Evolutionary conservation across 1,140 invertebrate genomes (phyloP), one percentile per base, ranked within the genome.

Genomic region (Drosophila pandora): DNA sequence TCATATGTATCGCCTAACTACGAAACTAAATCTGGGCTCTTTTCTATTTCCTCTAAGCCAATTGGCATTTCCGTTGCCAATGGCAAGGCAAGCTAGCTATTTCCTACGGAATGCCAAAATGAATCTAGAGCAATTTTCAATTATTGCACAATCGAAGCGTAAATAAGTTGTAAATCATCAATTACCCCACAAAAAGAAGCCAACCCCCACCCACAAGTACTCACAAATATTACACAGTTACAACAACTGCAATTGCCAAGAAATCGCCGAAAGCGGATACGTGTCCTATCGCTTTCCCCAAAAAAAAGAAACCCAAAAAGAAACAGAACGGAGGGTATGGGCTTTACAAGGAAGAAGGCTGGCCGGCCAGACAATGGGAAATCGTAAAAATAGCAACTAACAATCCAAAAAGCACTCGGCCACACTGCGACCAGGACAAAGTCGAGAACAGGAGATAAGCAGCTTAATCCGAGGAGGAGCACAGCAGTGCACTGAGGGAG

Each of bases 141-240:
- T 87, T 87, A 87, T 87, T 88, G 83, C 82, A 88, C 82, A 87
- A 87, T 82, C 73, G 83, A 79, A 87, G 82, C 82, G 82, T 87
- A 87, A 87, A 88, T 87, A 87, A 87, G 82, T 87, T 87, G 82
- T 87, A 87, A 87, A 87, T 87, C 82, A 87, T 87, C 82, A 87
- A 87, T 87, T 87, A 88, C 79, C 78, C 52, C 65, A 61, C 55
- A 77, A 87, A 87, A 77, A 81, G 56, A 49, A 65, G 48, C 63
- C 72, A 73, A 58, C 30, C 47, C 34, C 59, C 57, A 23, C 53
- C 21, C 53, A 58, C 57, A 55, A 37, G 71, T 57, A 58, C 41
- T 50, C 23, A 50, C 50, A 58, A 43, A 43, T 21, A 43, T 39
- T 58, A 41, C 28, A 32, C 39, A 45, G 39, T 13, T 37, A 49